Conservation (phyloP, 2,113 vertebrate genomes). For the Podilymbus podiceps region DNA sequence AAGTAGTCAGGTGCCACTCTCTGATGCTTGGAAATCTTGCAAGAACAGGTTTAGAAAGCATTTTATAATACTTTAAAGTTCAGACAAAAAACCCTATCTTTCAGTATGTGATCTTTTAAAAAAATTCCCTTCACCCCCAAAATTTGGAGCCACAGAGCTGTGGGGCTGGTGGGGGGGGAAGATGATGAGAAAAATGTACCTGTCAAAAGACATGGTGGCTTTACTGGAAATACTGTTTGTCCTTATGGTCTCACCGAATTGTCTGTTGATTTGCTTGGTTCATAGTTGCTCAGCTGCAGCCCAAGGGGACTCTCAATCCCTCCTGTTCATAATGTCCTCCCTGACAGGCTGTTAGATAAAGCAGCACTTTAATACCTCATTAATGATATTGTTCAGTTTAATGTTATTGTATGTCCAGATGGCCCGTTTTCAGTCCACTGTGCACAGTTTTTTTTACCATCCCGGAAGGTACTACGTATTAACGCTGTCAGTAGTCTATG, state of each 20-base stretch:
- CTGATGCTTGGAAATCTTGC: neutral
- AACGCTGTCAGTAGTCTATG: neutral
- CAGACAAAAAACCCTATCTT: neutral
- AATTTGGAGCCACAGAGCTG: neutral
- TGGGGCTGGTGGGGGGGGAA: neutral
- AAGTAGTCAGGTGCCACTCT: neutral
- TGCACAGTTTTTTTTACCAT: neutral
- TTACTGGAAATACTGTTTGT: neutral
- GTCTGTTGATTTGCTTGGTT: neutral
- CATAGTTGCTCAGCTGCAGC: neutral
- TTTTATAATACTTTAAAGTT: neutral
- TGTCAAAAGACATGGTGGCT: neutral
- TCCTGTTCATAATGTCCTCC: neutral
- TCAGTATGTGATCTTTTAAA: neutral
- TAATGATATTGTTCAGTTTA: neutral
- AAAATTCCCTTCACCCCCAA: neutral
- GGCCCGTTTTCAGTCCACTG: constrained; percentile 30
- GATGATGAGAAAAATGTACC: neutral
- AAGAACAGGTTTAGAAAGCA: neutral
- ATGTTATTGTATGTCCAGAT: constrained; percentile 14
- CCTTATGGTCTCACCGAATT: neutral
- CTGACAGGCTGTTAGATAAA: neutral
- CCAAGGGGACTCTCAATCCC: neutral
- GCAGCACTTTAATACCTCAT: neutral
- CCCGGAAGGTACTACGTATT: neutral